Percentiles rank a stretch among this genome's conserved stretches.
Evolutionary conservation across 2,888 invertebrate genomes (phyloP).

Genomic region (Rhimphoctona megacephalus): DNA sequence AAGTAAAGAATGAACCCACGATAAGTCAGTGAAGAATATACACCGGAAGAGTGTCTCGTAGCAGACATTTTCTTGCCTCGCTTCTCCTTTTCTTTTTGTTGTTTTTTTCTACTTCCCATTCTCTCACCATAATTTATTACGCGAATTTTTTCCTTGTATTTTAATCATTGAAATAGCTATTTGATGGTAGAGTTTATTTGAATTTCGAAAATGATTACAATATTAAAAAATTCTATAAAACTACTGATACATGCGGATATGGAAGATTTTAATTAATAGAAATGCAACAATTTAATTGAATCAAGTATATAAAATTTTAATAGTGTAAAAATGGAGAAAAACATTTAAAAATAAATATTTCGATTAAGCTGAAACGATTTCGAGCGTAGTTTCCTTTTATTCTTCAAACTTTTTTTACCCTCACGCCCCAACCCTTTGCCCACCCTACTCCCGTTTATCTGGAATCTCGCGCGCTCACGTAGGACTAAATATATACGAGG

Average conservation of each 20-base stretch:
- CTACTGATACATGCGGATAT: too few species aligned
- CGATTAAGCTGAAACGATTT: not conserved
- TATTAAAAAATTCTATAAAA: not conserved
- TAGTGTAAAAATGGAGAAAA: not conserved
- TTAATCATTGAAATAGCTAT: not conserved
- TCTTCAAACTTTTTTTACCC: not conserved
- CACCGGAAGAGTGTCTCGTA: conserved; percentile 17
- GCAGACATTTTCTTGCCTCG: conserved; percentile 18
- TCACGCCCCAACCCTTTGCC: not conserved
- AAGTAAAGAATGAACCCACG: not conserved
- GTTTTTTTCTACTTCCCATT: conserved; percentile 6
- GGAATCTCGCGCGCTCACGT: conserved; percentile 60
- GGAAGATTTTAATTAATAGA: not conserved
- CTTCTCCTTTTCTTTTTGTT: conserved; percentile 14
- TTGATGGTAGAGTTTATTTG: not conserved
- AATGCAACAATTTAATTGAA: not conserved
- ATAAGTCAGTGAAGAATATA: conserved; percentile 12
- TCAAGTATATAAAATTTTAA: not conserved
- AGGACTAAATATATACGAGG: conserved; percentile 1
- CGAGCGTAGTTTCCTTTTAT: not conserved
- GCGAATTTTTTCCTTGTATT: not conserved
- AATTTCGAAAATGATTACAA: not conserved
- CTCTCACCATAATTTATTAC: conserved; percentile 7
- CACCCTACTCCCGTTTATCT: not conserved
- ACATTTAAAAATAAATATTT: not conserved